Evolutionary conservation across 2,113 vertebrate species (phyloP), one percentile per base, ranked within the genome.

Genomic region (Dasypus novemcinctus): DNA sequence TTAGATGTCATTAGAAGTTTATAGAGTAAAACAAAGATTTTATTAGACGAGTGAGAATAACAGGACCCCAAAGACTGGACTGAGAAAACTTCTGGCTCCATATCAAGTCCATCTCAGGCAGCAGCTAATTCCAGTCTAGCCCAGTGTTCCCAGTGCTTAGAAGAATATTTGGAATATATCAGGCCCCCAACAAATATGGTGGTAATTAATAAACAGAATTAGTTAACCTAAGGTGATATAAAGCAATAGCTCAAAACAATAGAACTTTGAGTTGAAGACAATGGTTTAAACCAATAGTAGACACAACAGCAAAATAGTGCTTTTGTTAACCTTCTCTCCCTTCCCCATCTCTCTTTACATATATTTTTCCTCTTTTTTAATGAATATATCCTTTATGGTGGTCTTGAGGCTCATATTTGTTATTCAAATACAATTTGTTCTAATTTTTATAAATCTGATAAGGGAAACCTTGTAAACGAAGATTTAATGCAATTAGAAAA

Each of bases 381-480:
- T 78, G 78, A 54, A 20, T 71, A 7, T 78, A 36, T 31, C 5
- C 43, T 94, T 86, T 61, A 59, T 69, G 25, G 7, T 66, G 14
- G 20, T 36, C 31, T 59, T 0, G 25, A 93, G 46, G 49, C 36
- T 95, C 41, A 14, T 46, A 49, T 75, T 31, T 75, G 29, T 92
- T 66, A 52, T 59, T 93, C n/a, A 21, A 11, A 38, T 66, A 75
- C 57, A 84, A 84, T 10, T 71, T 94, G 57, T 75, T 94, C 84
- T 82, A 68, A 54, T 74, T 93, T 83, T 52, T 86, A 83, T 54
- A 83, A 93, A 91, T 87, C 69, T 90, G 93, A 93, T 94, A 87
- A 64, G 75, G 33, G 84, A 90, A 92, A 82, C 29, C 36, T 80
- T 71, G 41, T 52, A 86, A 80, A 75, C 18, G 10, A 63, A 72